Evolutionary conservation across 2,113 vertebrate genomes (phyloP).

Genomic region (Dryoscopus gambensis): DNA sequence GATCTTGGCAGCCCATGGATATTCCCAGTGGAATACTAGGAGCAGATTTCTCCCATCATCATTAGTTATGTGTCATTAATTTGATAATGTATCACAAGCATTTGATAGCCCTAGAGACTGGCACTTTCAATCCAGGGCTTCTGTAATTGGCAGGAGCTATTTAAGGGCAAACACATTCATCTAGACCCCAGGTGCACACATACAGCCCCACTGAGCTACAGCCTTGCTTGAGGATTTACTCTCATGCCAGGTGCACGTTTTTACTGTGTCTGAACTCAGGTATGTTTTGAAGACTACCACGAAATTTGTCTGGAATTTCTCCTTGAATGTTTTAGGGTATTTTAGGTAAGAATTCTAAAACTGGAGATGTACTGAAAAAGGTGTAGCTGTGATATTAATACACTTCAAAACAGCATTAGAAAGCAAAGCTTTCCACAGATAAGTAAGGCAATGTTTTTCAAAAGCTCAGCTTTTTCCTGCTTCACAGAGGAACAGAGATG

Average conservation of each 20-base stretch:
- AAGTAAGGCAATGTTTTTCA: not conserved
- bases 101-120: not conserved
- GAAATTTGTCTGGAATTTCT: not conserved
- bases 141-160: not conserved
- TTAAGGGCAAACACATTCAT: not conserved
- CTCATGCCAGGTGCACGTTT: not conserved
- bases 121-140: not conserved
- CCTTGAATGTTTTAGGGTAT: not conserved
- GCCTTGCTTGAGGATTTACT: not conserved
- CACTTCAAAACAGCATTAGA: not conserved
- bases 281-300: not conserved
- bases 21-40: not conserved
- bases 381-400: not conserved
- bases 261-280: not conserved
- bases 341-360: not conserved
- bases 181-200: not conserved
- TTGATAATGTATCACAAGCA: not conserved
- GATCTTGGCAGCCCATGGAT: not conserved
- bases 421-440: not conserved
- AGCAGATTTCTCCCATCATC: conserved; percentile 17
- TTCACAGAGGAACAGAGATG: not conserved
- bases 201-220: not conserved
- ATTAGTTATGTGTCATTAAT: conserved; percentile 4
- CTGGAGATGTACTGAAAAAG: not conserved
- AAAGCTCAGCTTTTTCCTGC: not conserved